These are phyloP conservation scores for Chymomyza costata DNA, from an alignment of 1,140 invertebrate genomes.

Conservation along the genomic window DNA sequence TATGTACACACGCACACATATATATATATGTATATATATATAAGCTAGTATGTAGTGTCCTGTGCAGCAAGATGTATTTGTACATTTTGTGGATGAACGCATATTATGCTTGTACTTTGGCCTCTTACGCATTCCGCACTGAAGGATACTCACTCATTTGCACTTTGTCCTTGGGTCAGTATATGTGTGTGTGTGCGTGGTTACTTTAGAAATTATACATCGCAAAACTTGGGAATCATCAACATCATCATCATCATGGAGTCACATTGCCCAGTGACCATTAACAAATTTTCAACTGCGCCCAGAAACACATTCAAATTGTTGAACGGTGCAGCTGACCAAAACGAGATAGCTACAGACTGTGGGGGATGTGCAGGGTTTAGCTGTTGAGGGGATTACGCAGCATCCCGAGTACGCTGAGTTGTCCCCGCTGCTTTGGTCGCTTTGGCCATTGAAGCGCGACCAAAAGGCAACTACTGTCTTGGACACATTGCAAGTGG, in stretches of 20 bases:
- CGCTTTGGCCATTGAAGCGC: constrained; percentile 3
- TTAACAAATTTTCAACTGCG: constrained; percentile 69
- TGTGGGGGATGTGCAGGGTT: no score
- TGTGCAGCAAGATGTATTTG: not conserved
- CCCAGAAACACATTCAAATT: not conserved
- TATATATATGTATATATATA: not conserved
- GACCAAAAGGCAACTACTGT: constrained; percentile 12
- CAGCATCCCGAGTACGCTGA: no score
- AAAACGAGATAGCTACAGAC: not conserved
- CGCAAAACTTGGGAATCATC: no score
- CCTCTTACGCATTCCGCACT: not conserved
- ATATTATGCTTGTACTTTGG: not conserved
- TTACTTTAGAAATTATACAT: constrained; percentile 1
- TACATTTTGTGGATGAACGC: not conserved
- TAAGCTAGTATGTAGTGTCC: not conserved
- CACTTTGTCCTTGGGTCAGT: not conserved
- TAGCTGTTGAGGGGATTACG: no score
- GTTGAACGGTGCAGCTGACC: not conserved
- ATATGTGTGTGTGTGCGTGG: constrained; percentile 16
- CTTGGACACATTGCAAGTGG: constrained; percentile 26
- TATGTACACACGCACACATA: constrained; percentile 28
- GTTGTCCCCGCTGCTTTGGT: constrained; percentile 38
- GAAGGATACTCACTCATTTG: not conserved
- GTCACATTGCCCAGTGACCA: constrained; percentile 59
- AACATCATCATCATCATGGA: no score